These are phyloP conservation scores for Anarrhichthys ocellatus DNA, from an alignment of 2,113 vertebrate genomes.

Conservation along the genomic window DNA sequence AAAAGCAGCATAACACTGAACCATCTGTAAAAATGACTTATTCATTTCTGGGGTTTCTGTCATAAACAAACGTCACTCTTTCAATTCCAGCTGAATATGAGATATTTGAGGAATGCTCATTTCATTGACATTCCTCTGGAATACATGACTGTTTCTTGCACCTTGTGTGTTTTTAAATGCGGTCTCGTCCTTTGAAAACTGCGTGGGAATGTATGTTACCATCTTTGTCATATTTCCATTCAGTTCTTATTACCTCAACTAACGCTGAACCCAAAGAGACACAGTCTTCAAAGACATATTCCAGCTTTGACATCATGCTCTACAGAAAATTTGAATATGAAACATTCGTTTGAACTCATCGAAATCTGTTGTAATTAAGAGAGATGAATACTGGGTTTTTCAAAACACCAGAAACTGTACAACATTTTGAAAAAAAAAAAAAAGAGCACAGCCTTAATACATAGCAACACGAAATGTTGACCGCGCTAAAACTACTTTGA, in stretches of 20 bases:
- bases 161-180: slow-evolving; percentile 40
- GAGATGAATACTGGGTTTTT: slow-evolving; percentile 19
- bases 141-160: slow-evolving; percentile 28
- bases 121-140: slow-evolving; percentile 61
- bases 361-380: slow-evolving; percentile 22
- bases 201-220: slow-evolving; percentile 14
- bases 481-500: slow-evolving; percentile 48
- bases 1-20: slow-evolving; percentile 82
- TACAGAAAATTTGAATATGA: slow-evolving; percentile 20
- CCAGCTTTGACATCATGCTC: slow-evolving; percentile 34
- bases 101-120: slow-evolving; percentile 49
- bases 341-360: slow-evolving; percentile 63
- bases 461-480: slow-evolving; percentile 36
- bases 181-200: slow-evolving; percentile 39
- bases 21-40: slow-evolving; percentile 54
- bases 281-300: slow-evolving; percentile 22
- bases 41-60: slow-evolving; percentile 57
- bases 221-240: slow-evolving; percentile 6
- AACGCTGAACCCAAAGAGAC: slow-evolving; percentile 12
- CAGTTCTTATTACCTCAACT: slow-evolving; percentile 9
- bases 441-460: slow-evolving; percentile 34
- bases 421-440: slow-evolving; percentile 18
- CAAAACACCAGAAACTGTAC: slow-evolving; percentile 50
- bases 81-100: slow-evolving; percentile 47
- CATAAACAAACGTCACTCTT: slow-evolving; percentile 49